Conservation (phyloP, 30 jellyfish, hydroid and myxozoan genomes). For the Rhopilema esculentum region DNA sequence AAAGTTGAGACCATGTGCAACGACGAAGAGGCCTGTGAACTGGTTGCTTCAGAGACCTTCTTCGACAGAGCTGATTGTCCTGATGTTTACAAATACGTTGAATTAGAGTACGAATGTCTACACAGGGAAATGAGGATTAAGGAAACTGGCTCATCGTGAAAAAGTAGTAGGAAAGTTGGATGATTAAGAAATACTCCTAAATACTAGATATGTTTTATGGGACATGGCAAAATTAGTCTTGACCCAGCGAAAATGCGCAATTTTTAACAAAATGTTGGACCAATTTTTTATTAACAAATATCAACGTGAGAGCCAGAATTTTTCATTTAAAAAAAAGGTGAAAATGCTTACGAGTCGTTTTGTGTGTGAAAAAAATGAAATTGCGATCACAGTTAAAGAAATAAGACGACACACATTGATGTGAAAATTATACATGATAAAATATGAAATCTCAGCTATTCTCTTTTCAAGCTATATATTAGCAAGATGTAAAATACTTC, state of each 20-base stretch:
- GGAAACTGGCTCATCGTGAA: conserved; percentile 47
- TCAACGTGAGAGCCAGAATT: not conserved
- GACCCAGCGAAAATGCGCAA: not conserved
- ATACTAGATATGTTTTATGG: not conserved
- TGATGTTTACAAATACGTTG: conserved; percentile 86
- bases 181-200: too few relatives aligned
- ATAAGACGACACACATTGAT: not conserved
- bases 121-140: conserved; percentile 94
- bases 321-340: not conserved
- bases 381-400: not conserved
- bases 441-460: not conserved
- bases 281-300: not conserved
- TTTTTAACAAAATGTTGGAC: not conserved
- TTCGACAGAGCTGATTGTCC: conserved; percentile 98
- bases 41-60: conserved; percentile 97
- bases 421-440: not conserved
- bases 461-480: not conserved
- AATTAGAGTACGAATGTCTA: conserved; percentile 94
- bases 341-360: not conserved
- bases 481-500: not conserved
- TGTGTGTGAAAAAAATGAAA: not conserved
- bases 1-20: conserved; percentile 96
- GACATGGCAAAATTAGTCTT: not conserved
- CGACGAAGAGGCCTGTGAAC: conserved; percentile 97
- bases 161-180: not conserved